Base-by-base conservation (phyloP, 2,113 vertebrate genomes). In the Ramphastos sulfuratus region DNA sequence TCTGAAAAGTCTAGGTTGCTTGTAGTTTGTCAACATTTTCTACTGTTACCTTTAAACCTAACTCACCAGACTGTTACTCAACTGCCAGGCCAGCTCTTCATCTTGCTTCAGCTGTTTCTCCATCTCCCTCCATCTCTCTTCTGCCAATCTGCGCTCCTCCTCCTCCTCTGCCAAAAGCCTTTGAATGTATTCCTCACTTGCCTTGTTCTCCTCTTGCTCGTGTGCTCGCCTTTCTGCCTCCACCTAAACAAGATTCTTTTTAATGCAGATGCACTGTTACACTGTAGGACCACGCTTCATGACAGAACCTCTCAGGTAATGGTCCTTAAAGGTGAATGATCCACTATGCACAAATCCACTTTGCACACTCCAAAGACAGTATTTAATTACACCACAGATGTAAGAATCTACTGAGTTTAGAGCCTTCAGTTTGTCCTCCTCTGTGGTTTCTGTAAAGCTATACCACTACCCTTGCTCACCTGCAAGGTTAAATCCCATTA, bases 161-260 rank as follows among this genome's bases (percentile, higher is more conserved):
- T 97, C 96, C 55, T 99, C 99, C 93, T 99, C 98, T 2, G 97
- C 98, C 81, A 99, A 93, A 23, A 99, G 97, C 7, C 39, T 95
- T 61, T 98, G 98, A 93, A 99, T 99, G 78, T 98, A 98, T 25
- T 98, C 98, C 95, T 99, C 98, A 21, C 99, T 99, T 10, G 98
- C 99, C 80, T 94, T 98, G 71, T 95, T 97, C 96, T 99, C 98
- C 86, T 98, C 98, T 81, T 99, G 98, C 3, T 99, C 98, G 9
- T 96, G 95, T 0, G 96, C 98, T 56, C 96, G 96, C 76, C 98
- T 98, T 90, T 99, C 99, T 96, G 98, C 98, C 21, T 98, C 97
- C 94, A 98, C 97, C 99, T 99, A 90, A 90, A 73, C 6, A 28
- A 39, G 10, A 3, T 0, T 31, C 4, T 66, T 33, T 27, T 35